Percentiles rank a stretch among this genome's conserved stretches.
Evolutionary conservation across 2,888 invertebrate genomes (phyloP).

Genomic region (Cheilosia scutellata): DNA sequence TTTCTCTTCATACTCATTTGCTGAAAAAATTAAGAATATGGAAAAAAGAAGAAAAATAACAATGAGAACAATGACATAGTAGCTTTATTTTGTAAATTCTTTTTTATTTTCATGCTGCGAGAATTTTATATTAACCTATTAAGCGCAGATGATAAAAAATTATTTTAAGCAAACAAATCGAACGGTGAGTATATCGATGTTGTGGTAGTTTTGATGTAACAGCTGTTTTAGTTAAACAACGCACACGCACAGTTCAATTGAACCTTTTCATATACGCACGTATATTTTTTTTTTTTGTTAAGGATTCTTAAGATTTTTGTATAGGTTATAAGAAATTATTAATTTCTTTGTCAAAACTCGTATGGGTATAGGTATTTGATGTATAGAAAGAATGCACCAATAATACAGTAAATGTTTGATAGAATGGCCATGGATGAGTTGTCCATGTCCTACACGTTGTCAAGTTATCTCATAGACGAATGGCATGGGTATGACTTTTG

Average conservation of each 20-base stretch:
- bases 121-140: slow-evolving; percentile 77
- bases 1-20: slow-evolving; percentile 17
- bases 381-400: too few relatives aligned
- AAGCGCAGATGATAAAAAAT: slow-evolving; percentile 63
- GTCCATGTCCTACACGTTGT: too few relatives aligned
- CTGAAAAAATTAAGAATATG: slow-evolving; percentile 26
- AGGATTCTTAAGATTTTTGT: background rate
- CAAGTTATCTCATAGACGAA: too few relatives aligned
- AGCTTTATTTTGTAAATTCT: slow-evolving; percentile 69
- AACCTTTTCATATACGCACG: background rate
- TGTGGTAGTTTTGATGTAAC: slow-evolving; percentile 64
- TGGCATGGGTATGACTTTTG: too few relatives aligned
- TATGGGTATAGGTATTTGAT: too few relatives aligned
- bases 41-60: slow-evolving; percentile 20
- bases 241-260: background rate
- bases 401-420: too few relatives aligned
- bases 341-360: too few relatives aligned
- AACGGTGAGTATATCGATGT: slow-evolving; percentile 73
- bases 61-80: slow-evolving; percentile 45
- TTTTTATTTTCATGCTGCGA: slow-evolving; percentile 78
- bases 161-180: slow-evolving; percentile 42
- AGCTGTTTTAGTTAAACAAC: slow-evolving; percentile 14
- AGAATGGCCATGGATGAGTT: too few relatives aligned
- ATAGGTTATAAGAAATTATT: background rate
- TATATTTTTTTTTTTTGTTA: background rate